Evolutionary conservation across 2,113 vertebrate species (phyloP).

Genomic region (Malurus cyaneus): DNA sequence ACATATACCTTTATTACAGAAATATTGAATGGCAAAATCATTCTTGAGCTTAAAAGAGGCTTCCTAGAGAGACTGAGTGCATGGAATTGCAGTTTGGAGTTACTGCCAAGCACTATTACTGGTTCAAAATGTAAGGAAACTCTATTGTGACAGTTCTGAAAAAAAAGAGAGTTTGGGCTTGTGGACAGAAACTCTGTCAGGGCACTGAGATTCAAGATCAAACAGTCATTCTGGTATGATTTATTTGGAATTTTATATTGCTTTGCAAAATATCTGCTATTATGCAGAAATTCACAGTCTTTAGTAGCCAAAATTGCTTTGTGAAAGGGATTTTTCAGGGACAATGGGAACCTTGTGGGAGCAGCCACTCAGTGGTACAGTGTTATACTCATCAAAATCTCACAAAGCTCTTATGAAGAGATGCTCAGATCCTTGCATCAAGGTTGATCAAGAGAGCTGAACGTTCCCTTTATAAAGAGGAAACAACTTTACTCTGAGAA

Average conservation of each 20-base stretch:
- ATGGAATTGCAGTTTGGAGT: not conserved
- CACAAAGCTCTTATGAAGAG: not conserved
- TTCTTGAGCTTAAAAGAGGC: not conserved
- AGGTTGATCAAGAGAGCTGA: not conserved
- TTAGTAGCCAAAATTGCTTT: not conserved
- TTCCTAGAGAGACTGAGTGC: not conserved
- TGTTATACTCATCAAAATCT: not conserved
- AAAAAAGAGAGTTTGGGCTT: fast-evolving
- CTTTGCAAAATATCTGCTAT: not conserved
- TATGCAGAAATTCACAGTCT: not conserved
- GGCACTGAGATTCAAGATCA: not conserved
- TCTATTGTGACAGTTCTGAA: not conserved
- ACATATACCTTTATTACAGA: not conserved
- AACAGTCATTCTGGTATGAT: not conserved
- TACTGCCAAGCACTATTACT: not conserved
- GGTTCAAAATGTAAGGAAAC: not conserved
- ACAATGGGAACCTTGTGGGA: not conserved
- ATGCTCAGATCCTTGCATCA: not conserved
- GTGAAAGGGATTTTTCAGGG: not conserved
- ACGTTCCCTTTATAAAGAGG: not conserved
- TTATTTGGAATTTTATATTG: not conserved
- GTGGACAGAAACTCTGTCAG: not conserved
- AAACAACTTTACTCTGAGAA: not conserved
- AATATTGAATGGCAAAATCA: not conserved
- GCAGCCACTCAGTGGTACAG: too few species aligned